A percentile compares a stretch with the other conserved stretches of the same genome.
Evolutionary conservation across 2,113 vertebrate genomes (phyloP).

Genomic region (Azemiops feae): DNA sequence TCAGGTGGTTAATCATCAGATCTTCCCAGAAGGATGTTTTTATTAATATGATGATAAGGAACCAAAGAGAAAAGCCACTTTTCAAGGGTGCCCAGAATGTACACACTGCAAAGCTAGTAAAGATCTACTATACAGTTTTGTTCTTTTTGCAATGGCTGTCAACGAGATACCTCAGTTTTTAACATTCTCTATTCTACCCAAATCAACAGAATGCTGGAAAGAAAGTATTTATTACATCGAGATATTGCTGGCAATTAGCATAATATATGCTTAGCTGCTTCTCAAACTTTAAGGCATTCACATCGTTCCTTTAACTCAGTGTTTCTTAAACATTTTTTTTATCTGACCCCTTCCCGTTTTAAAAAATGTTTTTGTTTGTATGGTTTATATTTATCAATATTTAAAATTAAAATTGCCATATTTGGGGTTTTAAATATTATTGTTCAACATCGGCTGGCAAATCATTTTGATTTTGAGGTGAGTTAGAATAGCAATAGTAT

Average conservation of each 20-base stretch:
- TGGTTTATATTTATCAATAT: not conserved
- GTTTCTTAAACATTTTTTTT: not conserved
- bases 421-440: not conserved
- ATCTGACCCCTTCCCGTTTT: not conserved
- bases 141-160: not conserved
- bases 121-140: not conserved
- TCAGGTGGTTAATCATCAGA: not conserved
- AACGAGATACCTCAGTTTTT: not conserved
- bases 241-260: not conserved
- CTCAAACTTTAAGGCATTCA: not conserved
- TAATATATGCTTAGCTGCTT: not conserved
- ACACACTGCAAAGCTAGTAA: not conserved
- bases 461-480: not conserved
- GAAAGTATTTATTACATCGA: not conserved
- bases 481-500: not conserved
- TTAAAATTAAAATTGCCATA: not conserved
- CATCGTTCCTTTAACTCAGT: not conserved
- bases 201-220: not conserved
- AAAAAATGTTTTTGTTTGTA: not conserved
- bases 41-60: not conserved
- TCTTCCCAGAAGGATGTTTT: not conserved
- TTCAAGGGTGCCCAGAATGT: not conserved
- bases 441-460: not conserved
- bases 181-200: not conserved
- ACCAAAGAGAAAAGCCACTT: conserved; percentile 19